These are phyloP conservation scores for Drosophila gunungcola DNA, from an alignment of 1,140 invertebrate genomes.

Conservation along the genomic window DNA sequence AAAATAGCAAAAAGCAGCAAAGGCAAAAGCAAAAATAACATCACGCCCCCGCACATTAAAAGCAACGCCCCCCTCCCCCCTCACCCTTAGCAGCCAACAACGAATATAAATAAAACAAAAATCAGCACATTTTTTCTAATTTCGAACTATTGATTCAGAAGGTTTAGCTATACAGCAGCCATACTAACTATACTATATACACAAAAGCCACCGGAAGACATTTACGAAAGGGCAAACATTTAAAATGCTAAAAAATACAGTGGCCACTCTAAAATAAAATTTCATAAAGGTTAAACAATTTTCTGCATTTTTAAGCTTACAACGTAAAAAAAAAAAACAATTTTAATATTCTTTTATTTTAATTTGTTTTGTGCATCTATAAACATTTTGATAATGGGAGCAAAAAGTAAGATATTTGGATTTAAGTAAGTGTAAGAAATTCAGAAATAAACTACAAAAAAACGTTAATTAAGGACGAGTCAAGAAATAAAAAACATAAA, in stretches of 20 bases:
- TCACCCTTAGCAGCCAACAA: conserved; percentile 35
- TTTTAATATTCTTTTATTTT: too few species aligned
- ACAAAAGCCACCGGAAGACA: conserved; percentile 58
- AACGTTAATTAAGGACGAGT: too few species aligned
- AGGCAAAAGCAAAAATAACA: conserved; percentile 39
- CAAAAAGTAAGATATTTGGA: too few species aligned
- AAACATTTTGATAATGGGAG: too few species aligned
- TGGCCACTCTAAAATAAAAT: neutral
- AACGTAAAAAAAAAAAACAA: too few species aligned
- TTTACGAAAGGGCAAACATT: conserved; percentile 71
- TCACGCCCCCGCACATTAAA: conserved; percentile 34
- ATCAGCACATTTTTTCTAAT: conserved; percentile 54
- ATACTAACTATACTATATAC: neutral
- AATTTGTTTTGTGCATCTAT: too few species aligned
- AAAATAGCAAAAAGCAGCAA: conserved; percentile 62
- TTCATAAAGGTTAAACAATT: too few species aligned
- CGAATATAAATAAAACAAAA: conserved; percentile 11
- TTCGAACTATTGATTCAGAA: conserved; percentile 69
- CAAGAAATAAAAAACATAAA: too few species aligned
- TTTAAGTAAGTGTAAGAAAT: too few species aligned
- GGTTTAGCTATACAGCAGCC: neutral
- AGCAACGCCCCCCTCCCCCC: conserved; percentile 8
- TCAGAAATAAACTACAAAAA: too few species aligned
- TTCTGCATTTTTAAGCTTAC: too few species aligned
- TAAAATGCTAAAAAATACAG: conserved; percentile 54